Percentiles rank a stretch among this genome's conserved stretches.
These are phyloP conservation scores for Mormyrus hasselquistii DNA, from an alignment of 2,797 vertebrate genomes.

Conservation along the genomic window DNA sequence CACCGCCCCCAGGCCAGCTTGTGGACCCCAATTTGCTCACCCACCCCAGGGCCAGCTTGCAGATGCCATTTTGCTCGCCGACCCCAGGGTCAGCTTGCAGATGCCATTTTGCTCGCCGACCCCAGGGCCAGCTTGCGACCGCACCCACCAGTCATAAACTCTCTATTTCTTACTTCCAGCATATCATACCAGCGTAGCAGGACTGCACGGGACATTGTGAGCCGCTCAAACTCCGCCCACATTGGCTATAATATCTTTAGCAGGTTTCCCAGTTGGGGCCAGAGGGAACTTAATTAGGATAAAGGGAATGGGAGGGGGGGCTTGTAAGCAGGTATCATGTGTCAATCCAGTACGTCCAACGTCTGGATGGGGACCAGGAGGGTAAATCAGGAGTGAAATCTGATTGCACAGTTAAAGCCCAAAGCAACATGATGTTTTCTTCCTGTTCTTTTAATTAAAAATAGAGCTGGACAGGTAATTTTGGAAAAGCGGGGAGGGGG, in stretches of 20 bases:
- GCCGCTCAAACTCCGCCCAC: background rate
- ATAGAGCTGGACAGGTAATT: background rate
- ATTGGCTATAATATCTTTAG: background rate
- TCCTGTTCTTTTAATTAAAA: background rate
- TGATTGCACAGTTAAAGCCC: background rate
- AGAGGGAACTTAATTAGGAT: background rate
- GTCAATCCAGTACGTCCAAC: background rate
- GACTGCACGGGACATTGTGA: background rate
- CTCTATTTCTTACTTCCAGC: background rate
- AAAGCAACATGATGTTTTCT: background rate
- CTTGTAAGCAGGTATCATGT: background rate
- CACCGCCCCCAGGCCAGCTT: too few species aligned
- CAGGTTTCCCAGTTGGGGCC: background rate
- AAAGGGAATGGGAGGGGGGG: background rate
- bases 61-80: background rate
- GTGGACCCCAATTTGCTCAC: too few species aligned
- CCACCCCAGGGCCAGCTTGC: background rate
- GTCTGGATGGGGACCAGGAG: background rate
- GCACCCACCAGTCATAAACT: background rate
- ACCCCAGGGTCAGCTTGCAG: background rate
- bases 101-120: fast-evolving
- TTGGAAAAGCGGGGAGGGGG: background rate
- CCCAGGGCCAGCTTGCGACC: background rate
- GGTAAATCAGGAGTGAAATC: background rate
- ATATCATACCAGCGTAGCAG: background rate